phyloP scores from a whole-genome alignment of 2,113 vertebrate genomes.

The Mesembrinibis cayennensis region DNA sequence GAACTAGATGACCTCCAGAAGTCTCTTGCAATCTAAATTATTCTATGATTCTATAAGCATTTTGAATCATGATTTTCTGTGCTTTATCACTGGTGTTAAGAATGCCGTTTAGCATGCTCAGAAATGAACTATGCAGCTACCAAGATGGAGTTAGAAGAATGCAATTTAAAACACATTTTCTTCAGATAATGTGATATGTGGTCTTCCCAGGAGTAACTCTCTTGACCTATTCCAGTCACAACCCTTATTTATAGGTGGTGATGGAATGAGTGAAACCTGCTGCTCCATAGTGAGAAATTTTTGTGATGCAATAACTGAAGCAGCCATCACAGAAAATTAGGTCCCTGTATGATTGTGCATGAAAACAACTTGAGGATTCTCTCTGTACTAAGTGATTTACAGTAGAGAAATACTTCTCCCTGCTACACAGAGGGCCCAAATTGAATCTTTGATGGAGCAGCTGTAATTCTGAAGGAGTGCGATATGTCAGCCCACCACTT shows the following conservation, averaged over 20 bases:
- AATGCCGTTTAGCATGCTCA: background rate
- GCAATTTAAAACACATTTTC: slow-evolving; percentile 40
- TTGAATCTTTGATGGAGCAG: background rate
- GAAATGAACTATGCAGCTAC: background rate
- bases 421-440: background rate
- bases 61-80: background rate
- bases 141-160: background rate
- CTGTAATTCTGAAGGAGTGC: background rate
- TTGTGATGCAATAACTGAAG: slow-evolving; percentile 26
- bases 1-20: background rate
- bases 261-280: slow-evolving; percentile 6
- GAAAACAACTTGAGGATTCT: slow-evolving; percentile 28
- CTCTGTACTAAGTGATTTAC: slow-evolving; percentile 10
- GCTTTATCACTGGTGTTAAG: background rate
- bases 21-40: background rate
- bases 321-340: slow-evolving; percentile 10
- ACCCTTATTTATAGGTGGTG: slow-evolving; percentile 23
- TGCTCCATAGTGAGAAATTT: background rate
- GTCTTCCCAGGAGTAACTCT: slow-evolving; percentile 1
- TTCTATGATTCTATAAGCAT: background rate
- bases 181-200: background rate
- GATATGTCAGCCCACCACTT: background rate
- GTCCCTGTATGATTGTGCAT: slow-evolving; percentile 5
- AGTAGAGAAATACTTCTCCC: background rate
- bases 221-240: background rate